Base-by-base conservation (phyloP, 2,113 vertebrate species). In the Hippoglossus stenolepis region DNA sequence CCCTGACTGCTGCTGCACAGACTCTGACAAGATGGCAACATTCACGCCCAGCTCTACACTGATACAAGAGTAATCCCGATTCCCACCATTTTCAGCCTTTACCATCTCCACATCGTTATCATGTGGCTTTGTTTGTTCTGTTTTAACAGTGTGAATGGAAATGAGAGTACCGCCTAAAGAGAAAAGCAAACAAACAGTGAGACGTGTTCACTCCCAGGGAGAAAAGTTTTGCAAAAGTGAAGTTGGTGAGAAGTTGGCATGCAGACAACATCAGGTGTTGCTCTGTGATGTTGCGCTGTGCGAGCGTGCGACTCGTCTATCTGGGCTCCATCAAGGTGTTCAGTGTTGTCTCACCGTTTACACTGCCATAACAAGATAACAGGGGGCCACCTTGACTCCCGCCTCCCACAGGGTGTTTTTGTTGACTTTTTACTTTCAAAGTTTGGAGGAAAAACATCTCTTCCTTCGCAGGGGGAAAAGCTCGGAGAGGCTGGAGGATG, bases 311-410 rank as follows among this genome's bases (percentile, higher is more conserved):
- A 79, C 84, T 90, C 64, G 76, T 91, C 79, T 91, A 89, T 88
- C 89, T 83, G 78, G 85, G 83, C 80, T 87, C 86, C 87, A 86
- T 93, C 91, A 90, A 91, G 82, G 86, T 67, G 7, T 67, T 82
- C 57, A n/a, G 79, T 77, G 87, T 86, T 74, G 85, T 84, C 73
- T 86, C 77, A 67, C 79, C 85, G 82, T 91, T 91, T 85, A 91
- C 84, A 40, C 88, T 84, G 86, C 90, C 87, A 87, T 75, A 84
- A 85, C 87, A 87, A 86, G 85, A 90, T 91, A 91, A 90, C 86
- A 74, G 82, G 76, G 77, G 85, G 84, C 61, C 86, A 80, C 77
- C 85, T 89, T 83, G 85, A 82, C 86, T 90, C 86, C 83, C 70
- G 85, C 82, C 80, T 80, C 87, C 87, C 82, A 83, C 87, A 81